Evolutionary conservation across 2,888 invertebrate genomes (phyloP), one percentile per base, ranked within the genome.

Genomic region (Drosophila kambysellisi): DNA sequence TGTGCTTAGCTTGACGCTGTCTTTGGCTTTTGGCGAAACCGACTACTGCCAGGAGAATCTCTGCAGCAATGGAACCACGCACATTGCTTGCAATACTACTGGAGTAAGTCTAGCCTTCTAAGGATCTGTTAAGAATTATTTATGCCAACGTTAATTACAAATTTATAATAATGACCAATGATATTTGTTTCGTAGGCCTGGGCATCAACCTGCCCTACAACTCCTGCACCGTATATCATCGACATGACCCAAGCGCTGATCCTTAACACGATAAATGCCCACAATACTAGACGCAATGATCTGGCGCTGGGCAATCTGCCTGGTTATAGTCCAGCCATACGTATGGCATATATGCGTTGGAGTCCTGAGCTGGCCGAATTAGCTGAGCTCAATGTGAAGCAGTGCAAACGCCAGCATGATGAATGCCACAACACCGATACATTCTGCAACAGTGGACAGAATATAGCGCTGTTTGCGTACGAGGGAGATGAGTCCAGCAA

Each of bases 321-420:
- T n/a, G 71, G 66, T 0, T 81, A 54, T 54, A n/a, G 32, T 11
- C 15, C 83, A 2, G 85, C 85, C 17, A 61, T 32, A 3, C 76
- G 86, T 11, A 85, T 85, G 85, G 82, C 71, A 20, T 61, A 66
- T 15, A 77, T 82, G 61, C 67, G 58, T 1, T 85, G 85, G 85
- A 48, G 61, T 39, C 25, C 32, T 0, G 76, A 81, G 30, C 35
- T 86, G 62, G 82, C 86, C 54, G 52, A 32, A 5, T 20, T 82
- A 58, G 81, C 85, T 0, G 60, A 48, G 6, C 51, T 74, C 8
- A 86, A 83, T 76, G 85, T 86, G 6, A 65, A 52, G 12, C 83
- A 77, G 35, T 86, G 86, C 25, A 4, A 20, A 1, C 68, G 67
- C 35, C 3, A 60, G 25, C 39, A 57, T 8, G 83, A 83, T 61